Evolutionary conservation across 35 echinoderm and acorn worm species (phyloP), one percentile per base, ranked within the genome.

Genomic region (Anneissia japonica): DNA sequence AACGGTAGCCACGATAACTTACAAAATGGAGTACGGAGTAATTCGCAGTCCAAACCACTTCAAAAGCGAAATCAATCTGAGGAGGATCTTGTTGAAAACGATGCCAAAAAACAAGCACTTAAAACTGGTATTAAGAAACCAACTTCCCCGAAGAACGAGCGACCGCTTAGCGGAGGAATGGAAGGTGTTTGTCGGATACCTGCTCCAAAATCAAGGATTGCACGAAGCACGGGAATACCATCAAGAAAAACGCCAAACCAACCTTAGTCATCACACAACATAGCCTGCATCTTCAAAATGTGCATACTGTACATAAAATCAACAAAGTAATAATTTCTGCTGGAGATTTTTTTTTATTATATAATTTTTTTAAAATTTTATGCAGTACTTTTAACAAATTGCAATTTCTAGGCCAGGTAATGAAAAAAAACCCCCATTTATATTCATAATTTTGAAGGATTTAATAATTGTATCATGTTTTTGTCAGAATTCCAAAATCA

Each of bases 121-220:
- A 64, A 64, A 64, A 64, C n/a, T n/a, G n/a, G n/a, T n/a, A n/a
- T 64, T 64, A 64, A 64, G 51, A 64, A 64, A 64, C 51, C 51
- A 64, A 64, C 11, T 26, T 64, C 51, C 26, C 51, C 51, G 21
- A 64, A 64, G 19, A 64, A 26, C 26, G 51, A 64, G 26, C 51
- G 51, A 12, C 51, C 51, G 51, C 26, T 64, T 19, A 64, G 51
- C 26, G 51, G 51, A 64, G 51, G 51, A 26, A 64, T 64, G 51
- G 51, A 64, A 64, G 51, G 51, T 26, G 7, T 64, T 26, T 64
- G 10, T 26, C 51, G 51, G 21, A 64, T 64, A 16, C 51, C 51
- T 12, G 51, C 6, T 16, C 51, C 51, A 64, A 64, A 64, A 64
- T 64, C 51, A 64, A 64, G 51, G 21, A 64, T 64, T 64, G 51